phyloP scores from a whole-genome alignment of 2,797 vertebrate species.

The Labroides dimidiatus region DNA sequence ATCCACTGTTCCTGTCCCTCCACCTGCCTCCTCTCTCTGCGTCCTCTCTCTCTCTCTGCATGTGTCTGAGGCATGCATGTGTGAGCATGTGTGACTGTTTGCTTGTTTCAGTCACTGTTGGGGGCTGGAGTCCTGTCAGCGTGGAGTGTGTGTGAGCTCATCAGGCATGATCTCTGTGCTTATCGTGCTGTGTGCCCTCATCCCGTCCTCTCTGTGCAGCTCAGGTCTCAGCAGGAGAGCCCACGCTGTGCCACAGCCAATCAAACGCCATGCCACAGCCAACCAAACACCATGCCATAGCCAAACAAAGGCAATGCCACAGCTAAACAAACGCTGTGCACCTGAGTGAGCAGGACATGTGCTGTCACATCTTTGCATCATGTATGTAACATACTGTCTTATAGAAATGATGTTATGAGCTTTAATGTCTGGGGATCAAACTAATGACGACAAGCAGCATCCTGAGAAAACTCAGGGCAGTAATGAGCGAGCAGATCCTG shows the following conservation, averaged over 20 bases:
- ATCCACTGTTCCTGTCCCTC: constrained; percentile 29
- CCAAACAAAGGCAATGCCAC: too few species aligned
- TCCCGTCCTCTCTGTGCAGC: constrained; percentile 49
- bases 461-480: not conserved
- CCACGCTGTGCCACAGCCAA: constrained; percentile 65
- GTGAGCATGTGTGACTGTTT: constrained; percentile 14
- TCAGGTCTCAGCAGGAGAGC: constrained; percentile 42
- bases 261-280: constrained; percentile 69
- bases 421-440: constrained; percentile 7
- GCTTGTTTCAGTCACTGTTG: constrained; percentile 23
- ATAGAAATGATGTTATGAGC: not conserved
- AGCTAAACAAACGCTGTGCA: constrained; percentile 69
- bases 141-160: constrained; percentile 20
- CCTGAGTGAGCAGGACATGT: constrained; percentile 53
- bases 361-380: constrained; percentile 54
- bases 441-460: constrained; percentile 28
- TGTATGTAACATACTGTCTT: constrained; percentile 30
- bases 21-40: constrained; percentile 36
- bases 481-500: constrained; percentile 12
- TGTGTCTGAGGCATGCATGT: constrained; percentile 12
- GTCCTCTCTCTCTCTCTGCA: not conserved
- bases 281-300: constrained; percentile 69
- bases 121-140: constrained; percentile 23
- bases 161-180: constrained; percentile 24
- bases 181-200: constrained; percentile 31